Percentiles rank a stretch among this genome's conserved stretches.
These are phyloP conservation scores for Natator depressus DNA, from an alignment of 2,113 vertebrate species.

Conservation along the genomic window DNA sequence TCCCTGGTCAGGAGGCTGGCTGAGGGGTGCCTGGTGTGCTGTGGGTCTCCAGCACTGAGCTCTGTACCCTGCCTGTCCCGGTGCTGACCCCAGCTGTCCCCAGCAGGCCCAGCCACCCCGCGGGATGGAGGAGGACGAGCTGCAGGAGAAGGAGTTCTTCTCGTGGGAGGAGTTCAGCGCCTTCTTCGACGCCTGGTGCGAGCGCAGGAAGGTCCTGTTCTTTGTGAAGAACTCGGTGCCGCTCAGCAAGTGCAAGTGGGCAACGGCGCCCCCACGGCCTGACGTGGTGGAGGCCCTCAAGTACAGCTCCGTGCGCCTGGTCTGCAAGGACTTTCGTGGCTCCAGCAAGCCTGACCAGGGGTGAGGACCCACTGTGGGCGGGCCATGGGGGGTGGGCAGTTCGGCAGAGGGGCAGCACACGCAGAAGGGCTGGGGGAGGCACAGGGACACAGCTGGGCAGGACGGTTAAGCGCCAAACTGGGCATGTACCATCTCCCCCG, in stretches of 20 bases:
- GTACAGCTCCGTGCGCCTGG: conserved; percentile 68
- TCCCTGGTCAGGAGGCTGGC: not conserved
- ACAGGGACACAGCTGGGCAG: not conserved
- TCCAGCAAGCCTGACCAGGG: conserved; percentile 44
- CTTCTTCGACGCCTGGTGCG: conserved; percentile 71
- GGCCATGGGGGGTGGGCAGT: no score
- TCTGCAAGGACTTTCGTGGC: conserved; percentile 58
- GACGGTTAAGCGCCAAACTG: not conserved
- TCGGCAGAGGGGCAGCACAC: not conserved
- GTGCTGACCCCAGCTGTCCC: not conserved
- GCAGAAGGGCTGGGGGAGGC: not conserved
- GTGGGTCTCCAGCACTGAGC: not conserved
- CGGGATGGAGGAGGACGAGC: conserved; percentile 59
- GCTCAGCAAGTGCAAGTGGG: conserved; percentile 65
- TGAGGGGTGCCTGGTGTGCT: not conserved
- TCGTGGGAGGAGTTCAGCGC: conserved; percentile 69
- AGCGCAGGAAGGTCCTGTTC: conserved; percentile 59
- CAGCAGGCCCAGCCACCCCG: not conserved
- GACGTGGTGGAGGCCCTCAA: conserved; percentile 67
- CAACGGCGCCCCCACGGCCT: conserved; percentile 40
- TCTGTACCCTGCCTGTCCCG: not conserved
- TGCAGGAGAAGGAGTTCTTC: conserved; percentile 65
- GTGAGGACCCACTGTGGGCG: not conserved
- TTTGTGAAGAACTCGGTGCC: conserved; percentile 65
- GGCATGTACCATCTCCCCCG: not conserved